phyloP scores from a whole-genome alignment of 2,797 vertebrate species.

The Parotocinclus haroldoi region DNA sequence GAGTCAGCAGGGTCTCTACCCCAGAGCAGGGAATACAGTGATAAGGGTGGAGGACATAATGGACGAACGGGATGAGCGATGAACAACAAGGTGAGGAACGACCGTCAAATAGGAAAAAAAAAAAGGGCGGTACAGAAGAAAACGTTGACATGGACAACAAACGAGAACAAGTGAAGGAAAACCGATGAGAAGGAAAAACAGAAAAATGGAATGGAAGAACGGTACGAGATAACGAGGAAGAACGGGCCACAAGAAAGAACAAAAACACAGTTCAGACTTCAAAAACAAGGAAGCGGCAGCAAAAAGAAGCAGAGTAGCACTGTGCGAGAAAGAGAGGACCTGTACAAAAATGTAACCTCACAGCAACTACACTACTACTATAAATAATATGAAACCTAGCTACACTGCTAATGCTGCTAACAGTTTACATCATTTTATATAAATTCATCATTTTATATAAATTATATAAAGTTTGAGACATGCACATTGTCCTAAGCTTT shows the following conservation, averaged over 20 bases:
- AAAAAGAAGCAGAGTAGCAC: too few species aligned
- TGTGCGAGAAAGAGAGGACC: too few species aligned
- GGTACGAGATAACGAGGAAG: conserved; percentile 32
- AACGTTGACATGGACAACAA: neutral
- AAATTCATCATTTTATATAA: too few species aligned
- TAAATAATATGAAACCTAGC: too few species aligned
- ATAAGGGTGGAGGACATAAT: conserved; percentile 51
- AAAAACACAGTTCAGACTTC: conserved; percentile 36
- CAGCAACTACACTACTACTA: too few species aligned
- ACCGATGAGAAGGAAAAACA: neutral
- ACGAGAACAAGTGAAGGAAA: neutral
- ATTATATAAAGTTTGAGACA: too few species aligned
- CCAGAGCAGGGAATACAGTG: conserved; percentile 65
- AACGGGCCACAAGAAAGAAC: conserved; percentile 12
- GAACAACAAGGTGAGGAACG: neutral
- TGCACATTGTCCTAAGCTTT: too few species aligned
- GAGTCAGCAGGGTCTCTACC: conserved; percentile 75
- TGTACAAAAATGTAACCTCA: too few species aligned
- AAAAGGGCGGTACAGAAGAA: neutral
- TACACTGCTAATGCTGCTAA: too few species aligned
- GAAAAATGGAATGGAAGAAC: conserved; percentile 27
- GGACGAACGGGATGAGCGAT: conserved; percentile 37
- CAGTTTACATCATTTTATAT: too few species aligned
- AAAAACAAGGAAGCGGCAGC: conserved; percentile 5
- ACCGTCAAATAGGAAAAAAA: neutral